Evolutionary conservation across 92 coral and sea anemone genomes (phyloP), one percentile per base, ranked within the genome.

Genomic region (Diadumene lineata): DNA sequence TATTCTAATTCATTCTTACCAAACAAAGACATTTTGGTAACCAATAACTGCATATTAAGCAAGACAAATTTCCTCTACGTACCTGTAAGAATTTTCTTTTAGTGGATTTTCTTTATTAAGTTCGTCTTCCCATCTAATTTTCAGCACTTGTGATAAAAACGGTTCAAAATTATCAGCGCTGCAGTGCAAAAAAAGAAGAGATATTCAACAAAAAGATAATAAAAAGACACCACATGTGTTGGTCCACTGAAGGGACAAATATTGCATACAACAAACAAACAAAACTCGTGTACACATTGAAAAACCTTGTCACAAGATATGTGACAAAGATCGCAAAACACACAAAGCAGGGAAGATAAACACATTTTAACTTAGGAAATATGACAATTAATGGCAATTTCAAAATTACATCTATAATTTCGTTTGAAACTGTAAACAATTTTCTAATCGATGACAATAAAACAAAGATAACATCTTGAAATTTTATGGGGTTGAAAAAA

Each of bases 91-190:
- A 60, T 64, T 76, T 19, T 85, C 91, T 16, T 83, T 87, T 0
- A 94, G 84, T 1, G 98, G 98, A 71, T 94, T 94, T 75, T 58
- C 79, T 79, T 75, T 87, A 11, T 91, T 86, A 26, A 94, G 79
- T 30, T 94, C 98, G 50, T 94, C 98, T 70, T 85, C 97, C 98
- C 98, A 94, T 34, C 98, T 90, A 53, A 94, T 85, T 77, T 94
- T 94, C 74, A 94, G 64, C 2, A 94, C 93, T 80, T 91, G 93
- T 17, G 98, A 94, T 55, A 94, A 79, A 63, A 88, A 94, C 8
- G 94, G 94, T 73, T 94, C 98, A 60, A 92, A 94, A 64, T 92
- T 92, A 34, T 94, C 93, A 28, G 94, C 98, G 77, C 98, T 94
- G 86, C 34, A 81, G 68, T n/a, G 73, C 66, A 77, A 73, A 60